phyloP scores from a whole-genome alignment of 2,113 vertebrate species.

The Calonectris borealis region DNA sequence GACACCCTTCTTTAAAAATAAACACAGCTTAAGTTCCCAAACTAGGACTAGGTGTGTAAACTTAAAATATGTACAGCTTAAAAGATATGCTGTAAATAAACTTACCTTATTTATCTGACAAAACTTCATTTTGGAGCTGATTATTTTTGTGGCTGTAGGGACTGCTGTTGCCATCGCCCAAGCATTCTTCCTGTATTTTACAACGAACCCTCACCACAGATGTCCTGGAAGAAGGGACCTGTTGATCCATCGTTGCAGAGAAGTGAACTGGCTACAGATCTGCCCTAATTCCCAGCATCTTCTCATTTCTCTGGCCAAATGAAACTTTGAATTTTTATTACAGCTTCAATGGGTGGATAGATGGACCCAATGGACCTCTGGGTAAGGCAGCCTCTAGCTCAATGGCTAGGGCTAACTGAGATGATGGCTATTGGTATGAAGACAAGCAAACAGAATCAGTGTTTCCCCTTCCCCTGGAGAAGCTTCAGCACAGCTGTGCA shows the following conservation, averaged over 20 bases:
- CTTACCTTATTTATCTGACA: background rate
- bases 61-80: background rate
- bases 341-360: background rate
- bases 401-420: background rate
- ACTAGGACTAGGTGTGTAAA: background rate
- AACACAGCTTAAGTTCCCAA: background rate
- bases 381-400: background rate
- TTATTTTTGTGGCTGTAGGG: background rate
- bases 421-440: background rate
- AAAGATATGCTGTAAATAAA: background rate
- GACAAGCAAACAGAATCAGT: background rate
- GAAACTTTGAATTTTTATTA: background rate
- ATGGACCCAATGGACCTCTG: background rate
- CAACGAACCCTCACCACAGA: background rate
- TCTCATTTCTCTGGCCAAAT: background rate
- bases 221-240: background rate
- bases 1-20: background rate
- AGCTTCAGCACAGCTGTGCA: background rate
- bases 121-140: background rate
- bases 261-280: background rate
- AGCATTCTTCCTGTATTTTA: background rate
- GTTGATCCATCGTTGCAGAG: rapidly evolving
- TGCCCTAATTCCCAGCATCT: background rate
- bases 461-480: background rate
- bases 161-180: background rate